Conservation (phyloP, 2,113 vertebrate genomes). For the Cyprinus carpio region DNA sequence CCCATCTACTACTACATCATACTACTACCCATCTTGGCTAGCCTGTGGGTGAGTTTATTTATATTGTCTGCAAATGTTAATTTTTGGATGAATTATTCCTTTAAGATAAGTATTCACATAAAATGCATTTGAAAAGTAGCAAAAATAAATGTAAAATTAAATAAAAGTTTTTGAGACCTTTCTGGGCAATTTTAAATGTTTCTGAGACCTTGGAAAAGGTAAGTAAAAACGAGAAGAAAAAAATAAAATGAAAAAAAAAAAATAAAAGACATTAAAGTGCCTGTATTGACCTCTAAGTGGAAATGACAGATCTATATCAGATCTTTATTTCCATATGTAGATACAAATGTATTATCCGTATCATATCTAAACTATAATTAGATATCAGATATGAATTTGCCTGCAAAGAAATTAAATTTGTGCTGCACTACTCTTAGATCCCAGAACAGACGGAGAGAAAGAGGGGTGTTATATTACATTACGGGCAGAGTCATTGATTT, state of each 20-base stretch:
- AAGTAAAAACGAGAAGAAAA: not conserved
- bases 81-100: no score
- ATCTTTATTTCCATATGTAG: not conserved
- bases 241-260: not conserved
- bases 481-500: constrained; percentile 48
- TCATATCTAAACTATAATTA: not conserved
- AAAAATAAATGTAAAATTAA: no score
- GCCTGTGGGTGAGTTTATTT: no score
- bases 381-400: constrained; percentile 29
- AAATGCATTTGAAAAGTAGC: no score
- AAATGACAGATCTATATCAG: not conserved
- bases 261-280: not conserved
- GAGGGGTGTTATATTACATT: constrained; percentile 35
- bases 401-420: constrained; percentile 37
- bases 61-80: no score
- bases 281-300: not conserved
- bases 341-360: not conserved
- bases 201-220: not conserved
- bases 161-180: no score
- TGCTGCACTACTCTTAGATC: constrained; percentile 30
- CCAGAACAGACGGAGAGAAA: constrained; percentile 7
- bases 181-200: no score
- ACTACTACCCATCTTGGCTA: no score
- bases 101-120: no score
- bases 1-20: no score